phyloP scores from a whole-genome alignment of 2,113 vertebrate genomes.

The Erythrolamprus reginae region DNA sequence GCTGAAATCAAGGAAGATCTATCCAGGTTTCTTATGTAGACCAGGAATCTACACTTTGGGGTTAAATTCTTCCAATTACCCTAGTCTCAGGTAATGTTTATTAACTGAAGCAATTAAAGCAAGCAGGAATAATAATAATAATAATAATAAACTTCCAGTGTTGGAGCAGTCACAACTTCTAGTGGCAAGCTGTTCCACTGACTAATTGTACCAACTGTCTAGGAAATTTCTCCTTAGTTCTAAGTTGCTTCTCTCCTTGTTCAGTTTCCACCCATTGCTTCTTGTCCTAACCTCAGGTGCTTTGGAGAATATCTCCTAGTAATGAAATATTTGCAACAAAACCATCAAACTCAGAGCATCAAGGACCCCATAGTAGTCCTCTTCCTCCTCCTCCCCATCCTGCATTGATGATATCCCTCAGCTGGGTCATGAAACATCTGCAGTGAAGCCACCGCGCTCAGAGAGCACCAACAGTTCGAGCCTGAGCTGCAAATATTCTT shows the following conservation, averaged over 20 bases:
- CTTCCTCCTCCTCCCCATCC: not conserved
- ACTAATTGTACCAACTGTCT: too few species aligned
- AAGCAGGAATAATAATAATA: not conserved
- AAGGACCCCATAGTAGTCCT: not conserved
- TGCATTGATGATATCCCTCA: not conserved
- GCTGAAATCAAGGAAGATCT: conserved; percentile 95
- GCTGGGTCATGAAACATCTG: not conserved
- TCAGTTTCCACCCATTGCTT: too few species aligned
- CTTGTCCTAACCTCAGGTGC: too few species aligned
- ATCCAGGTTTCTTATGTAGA: conserved; percentile 75
- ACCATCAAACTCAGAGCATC: not conserved
- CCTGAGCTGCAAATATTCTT: not conserved
- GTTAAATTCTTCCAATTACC: not conserved
- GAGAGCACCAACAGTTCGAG: not conserved
- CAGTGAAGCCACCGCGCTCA: not conserved
- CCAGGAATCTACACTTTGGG: not conserved
- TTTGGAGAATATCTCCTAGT: not conserved
- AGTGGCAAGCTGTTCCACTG: too few species aligned
- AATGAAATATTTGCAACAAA: not conserved
- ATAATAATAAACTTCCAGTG: too few species aligned
- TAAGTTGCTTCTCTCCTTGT: too few species aligned
- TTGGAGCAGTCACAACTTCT: too few species aligned
- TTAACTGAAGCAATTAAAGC: not conserved
- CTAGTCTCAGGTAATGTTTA: not conserved
- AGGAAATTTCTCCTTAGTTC: too few species aligned